Base-by-base conservation (phyloP, 1,140 invertebrate genomes). In the Zaprionus capensis region DNA sequence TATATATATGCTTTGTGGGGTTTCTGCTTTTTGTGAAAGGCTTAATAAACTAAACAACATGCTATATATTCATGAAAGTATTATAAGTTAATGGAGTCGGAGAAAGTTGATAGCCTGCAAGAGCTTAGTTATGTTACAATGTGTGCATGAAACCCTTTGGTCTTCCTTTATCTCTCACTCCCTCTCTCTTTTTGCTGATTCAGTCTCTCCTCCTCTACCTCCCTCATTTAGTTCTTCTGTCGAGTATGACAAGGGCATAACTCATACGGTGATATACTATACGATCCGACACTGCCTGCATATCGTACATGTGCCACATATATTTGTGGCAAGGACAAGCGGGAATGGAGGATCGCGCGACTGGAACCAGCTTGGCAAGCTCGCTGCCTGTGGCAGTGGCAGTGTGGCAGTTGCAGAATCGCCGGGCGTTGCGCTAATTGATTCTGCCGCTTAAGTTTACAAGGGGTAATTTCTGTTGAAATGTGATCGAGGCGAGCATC, bases 391-490 rank as follows among this genome's bases (percentile, higher is more conserved):
- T 12, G 31, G 31, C 56, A 5, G 46, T 20, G 6, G 28, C 22
- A 22, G 2, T 22, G 22, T 22, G 22, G 44, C 57, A 22, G 17
- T 38, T 38, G 34, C 34, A 24, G 34, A 20, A 67, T 53, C 66
- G 38, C 20, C 71, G 56, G 68, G 74, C 74, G 68, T 76, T 84
- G 66, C 67, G 70, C 80, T 84, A 84, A 84, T 84, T 84, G 81
- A 84, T 84, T 84, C 76, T 77, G 76, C 73, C 77, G 81, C 81
- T 84, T 82, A 75, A 80, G 72, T 77, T 80, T 82, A 74, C 80
- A 80, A 74, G 64, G 80, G 65, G 80, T 80, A 77, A 82, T 81
- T 81, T 70, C 65, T 70, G 73, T 57, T 81, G 72, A 81, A 81
- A 80, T 78, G 78, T 41, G 64, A 72, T 46, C 74, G 53, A 58